These are phyloP conservation scores for Corydoras maculifer DNA, from an alignment of 2,113 vertebrate genomes.

Conservation along the genomic window DNA sequence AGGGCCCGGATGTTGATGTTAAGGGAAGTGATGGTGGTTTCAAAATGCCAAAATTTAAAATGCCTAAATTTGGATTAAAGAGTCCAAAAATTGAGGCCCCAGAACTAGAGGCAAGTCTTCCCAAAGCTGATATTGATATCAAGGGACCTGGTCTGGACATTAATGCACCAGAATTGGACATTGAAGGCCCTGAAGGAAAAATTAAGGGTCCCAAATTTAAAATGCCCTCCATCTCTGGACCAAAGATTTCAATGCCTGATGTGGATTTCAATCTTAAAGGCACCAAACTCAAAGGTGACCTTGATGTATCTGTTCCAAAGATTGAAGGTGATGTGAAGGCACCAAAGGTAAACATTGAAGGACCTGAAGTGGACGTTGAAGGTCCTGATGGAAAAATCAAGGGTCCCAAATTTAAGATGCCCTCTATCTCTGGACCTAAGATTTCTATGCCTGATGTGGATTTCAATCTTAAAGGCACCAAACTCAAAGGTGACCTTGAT, in stretches of 20 bases:
- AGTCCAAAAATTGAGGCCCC: constrained; percentile 11
- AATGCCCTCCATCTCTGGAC: constrained; percentile 60
- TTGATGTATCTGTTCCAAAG: too few relatives aligned
- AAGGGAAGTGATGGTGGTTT: constrained; percentile 32
- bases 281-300: constrained; percentile 23
- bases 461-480: constrained; percentile 13
- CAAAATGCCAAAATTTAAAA: constrained; percentile 30
- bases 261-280: constrained; percentile 50
- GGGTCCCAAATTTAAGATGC: constrained; percentile 10
- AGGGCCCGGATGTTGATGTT: constrained; percentile 22
- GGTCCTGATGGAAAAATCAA: constrained; percentile 10
- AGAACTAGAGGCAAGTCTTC: constrained; percentile 20
- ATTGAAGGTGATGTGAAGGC: constrained; percentile 25
- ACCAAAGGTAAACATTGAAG: constrained; percentile 29
- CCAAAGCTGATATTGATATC: constrained; percentile 24
- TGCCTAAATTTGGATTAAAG: constrained; percentile 24
- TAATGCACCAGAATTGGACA: constrained; percentile 20
- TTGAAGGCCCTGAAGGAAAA: constrained; percentile 45
- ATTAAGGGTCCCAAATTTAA: constrained; percentile 60
- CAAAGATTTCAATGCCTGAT: constrained; percentile 59
- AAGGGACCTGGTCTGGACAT: neutral
- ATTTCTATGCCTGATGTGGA: constrained; percentile 3
- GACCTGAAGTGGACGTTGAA: neutral
- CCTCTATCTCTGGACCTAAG: neutral
- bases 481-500: constrained; percentile 33